A percentile compares a stretch with the other conserved stretches of the same genome.
These are phyloP conservation scores for Heliconius cydno DNA, from an alignment of 2,888 invertebrate genomes.

Conservation along the genomic window DNA sequence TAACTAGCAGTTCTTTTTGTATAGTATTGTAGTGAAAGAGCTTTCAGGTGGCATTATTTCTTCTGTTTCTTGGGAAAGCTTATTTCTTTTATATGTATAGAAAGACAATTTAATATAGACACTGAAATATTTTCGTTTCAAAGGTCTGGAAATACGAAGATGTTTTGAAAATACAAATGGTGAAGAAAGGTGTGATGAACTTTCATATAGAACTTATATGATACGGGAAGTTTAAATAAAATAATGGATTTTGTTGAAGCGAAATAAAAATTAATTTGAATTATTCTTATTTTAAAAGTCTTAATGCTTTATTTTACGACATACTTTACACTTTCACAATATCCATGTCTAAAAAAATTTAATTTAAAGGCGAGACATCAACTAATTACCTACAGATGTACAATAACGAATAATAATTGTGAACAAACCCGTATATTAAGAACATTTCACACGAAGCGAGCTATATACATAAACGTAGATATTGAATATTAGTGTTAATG, in stretches of 20 bases:
- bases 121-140: background rate
- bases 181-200: background rate
- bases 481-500: background rate
- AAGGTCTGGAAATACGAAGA: background rate
- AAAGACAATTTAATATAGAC: background rate
- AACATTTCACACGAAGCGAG: background rate
- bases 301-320: too few species aligned
- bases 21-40: slow-evolving; percentile 11
- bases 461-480: background rate
- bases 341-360: background rate
- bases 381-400: background rate
- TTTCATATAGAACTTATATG: background rate
- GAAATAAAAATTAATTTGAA: too few species aligned
- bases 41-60: slow-evolving; percentile 18
- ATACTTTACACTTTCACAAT: too few species aligned
- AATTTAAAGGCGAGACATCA: background rate
- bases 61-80: background rate
- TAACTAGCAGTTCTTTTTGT: slow-evolving; percentile 13
- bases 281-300: too few species aligned
- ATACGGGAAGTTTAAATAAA: too few species aligned
- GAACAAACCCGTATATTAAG: background rate
- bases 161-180: background rate
- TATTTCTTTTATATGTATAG: background rate
- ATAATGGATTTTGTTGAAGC: too few species aligned
- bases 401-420: background rate